Base-by-base conservation (phyloP, 1,140 invertebrate species). In the Atta texana region DNA sequence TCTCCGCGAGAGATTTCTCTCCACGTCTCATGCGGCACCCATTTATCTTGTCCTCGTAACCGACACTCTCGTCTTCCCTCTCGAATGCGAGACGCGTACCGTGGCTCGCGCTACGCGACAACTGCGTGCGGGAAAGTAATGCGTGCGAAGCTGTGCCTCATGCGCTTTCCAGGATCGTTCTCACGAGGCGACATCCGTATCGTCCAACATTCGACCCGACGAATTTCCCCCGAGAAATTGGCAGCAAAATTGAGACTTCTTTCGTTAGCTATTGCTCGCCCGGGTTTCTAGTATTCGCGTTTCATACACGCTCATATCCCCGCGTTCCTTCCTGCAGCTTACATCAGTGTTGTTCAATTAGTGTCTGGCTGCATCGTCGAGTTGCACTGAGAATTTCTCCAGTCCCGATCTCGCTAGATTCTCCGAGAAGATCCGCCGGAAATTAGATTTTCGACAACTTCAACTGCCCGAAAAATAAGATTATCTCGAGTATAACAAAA, bases 191-290 rank as follows among this genome's bases (percentile, higher is more conserved):
- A 59, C n/a, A 18, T 16, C 24, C 68, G 39, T n/a, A n/a, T 39
- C 68, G 39, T 49, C 28, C 66, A 55, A 61, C 34, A 24, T 21
- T 10, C 64, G 34, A 66, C 2, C n/a, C 63, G 18, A 72, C 69
- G 69, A 75, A 84, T 84, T 84, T 84, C 80, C 80, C 80, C 3
- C 39, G 80, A 84, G 80, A 84, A 75, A 75, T 75, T 51, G 68
- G 55, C 55, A 31, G 80, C 28, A 84, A 61, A 74, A 82, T 74
- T 74, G 64, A 74, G 55, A 84, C 57, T 74, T 84, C 71, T 84
- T 84, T 75, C 80, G 14, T 14, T 39, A 66, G 16, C 51, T 39
- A 81, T 81, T 71, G 77, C 55, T 49, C 55, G 34, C n/a, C 34
- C 69, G 24, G 12, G 63, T 39, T 31, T 34, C 57, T 75, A 12